Conservation (phyloP, 2,888 invertebrate species). For the Rapana venosa region DNA sequence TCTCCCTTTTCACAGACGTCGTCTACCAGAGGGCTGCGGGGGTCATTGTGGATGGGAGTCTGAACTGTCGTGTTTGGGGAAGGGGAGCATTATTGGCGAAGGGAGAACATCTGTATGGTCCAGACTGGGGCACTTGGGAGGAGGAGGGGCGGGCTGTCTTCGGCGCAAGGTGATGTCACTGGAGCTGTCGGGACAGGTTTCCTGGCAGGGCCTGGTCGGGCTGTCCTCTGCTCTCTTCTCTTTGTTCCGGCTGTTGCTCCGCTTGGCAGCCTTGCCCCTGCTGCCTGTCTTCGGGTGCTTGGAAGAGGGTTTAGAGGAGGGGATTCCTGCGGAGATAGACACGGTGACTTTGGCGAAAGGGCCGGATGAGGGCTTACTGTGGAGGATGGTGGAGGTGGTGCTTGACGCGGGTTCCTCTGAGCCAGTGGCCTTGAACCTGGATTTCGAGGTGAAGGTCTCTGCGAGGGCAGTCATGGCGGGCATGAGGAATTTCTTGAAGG, state of each 20-base stretch:
- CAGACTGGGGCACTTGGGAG: background rate
- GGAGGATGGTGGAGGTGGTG: background rate
- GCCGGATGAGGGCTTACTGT: background rate
- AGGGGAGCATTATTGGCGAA: background rate
- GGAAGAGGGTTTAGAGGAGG: background rate
- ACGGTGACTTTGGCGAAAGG: constrained; percentile 30
- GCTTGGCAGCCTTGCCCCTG: background rate
- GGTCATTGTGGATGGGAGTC: background rate
- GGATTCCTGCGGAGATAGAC: constrained; percentile 12
- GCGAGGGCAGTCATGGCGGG: constrained; percentile 23
- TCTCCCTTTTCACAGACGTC: background rate
- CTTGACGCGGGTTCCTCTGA: background rate
- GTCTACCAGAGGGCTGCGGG: background rate
- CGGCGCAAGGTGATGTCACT: constrained; percentile 7
- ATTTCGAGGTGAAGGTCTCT: constrained; percentile 5
- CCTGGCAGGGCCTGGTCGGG: background rate
- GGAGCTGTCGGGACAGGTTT: constrained; percentile 10
- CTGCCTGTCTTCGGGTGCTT: background rate
- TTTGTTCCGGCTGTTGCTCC: background rate
- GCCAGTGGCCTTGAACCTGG: background rate
- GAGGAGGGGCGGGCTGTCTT: background rate
- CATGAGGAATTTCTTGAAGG: constrained; percentile 35
- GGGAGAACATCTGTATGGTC: background rate
- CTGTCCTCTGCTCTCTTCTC: background rate
- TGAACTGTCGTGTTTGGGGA: background rate